Base-by-base conservation (phyloP, 2,113 vertebrate genomes). In the Prunella himalayana region DNA sequence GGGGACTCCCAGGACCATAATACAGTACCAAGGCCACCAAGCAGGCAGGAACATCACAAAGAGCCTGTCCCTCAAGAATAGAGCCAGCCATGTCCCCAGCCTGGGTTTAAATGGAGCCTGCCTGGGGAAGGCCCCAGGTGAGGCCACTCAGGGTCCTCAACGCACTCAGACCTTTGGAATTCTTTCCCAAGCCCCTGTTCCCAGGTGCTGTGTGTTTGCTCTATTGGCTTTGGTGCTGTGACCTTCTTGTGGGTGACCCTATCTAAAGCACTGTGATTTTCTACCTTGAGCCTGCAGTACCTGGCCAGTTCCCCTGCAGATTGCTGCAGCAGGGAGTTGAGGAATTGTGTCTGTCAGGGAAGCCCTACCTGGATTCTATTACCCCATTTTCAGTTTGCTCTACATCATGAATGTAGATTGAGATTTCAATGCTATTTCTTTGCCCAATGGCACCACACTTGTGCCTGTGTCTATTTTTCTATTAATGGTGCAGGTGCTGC, bases 31-130 rank as follows among this genome's bases (percentile, higher is more conserved):
- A 64, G 19, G 9, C 4, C 39, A 44, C 19, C 76, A 15, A 6
- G 6, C 7, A 35, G 5, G 2, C 10, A 35, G 15, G 13, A 24
- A 4, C 2, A 10, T 0, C 10, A 4, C 30, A 5, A 24, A 0
- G 0, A 1, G 1, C 2, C 3, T 20, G 0, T 3, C 9, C 1
- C 20, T 3, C 9, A 45, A 1, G 0, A 30, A 1, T 0, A 25
- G 0, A 0, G 0, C 0, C 0, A 1, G 0, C 0, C 0, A 0
- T 2, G 0, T 0, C 1, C 16, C 5, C 5, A 19, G 19, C 12
- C 16, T 3, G 27, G 35, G 16, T 35, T 83, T 72, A 17, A 42
- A 25, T 10, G 15, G 17, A 8, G 15, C 22, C 28, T 0, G 0
- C 0, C 0, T 1, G 16, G 1, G 1, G 28, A 37, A 16, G 13